Base-by-base conservation (phyloP, 2,888 invertebrate genomes). In the Notodonta ziczac region DNA sequence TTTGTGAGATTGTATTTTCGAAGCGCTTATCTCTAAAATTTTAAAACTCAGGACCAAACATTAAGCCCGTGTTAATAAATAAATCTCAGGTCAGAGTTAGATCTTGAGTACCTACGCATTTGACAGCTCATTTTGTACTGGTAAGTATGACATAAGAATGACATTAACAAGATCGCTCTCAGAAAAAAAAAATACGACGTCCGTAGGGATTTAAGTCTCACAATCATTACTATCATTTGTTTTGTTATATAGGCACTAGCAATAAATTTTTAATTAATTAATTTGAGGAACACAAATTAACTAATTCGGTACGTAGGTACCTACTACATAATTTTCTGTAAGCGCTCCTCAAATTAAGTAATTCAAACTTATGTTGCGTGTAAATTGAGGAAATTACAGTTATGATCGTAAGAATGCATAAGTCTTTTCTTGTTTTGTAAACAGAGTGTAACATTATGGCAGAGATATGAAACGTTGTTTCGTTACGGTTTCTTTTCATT, bases 251-350 rank as follows among this genome's bases (percentile, higher is more conserved):
- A n/a, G n/a, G n/a, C n/a, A 4, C 13, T 4, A n/a, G 5, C 5
- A 6, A 46, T 5, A 5, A 46, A n/a, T 57, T 58, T 39, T 42
- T 69, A 59, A 52, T 68, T 50, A 40, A 52, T 58, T 52, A 42
- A 5, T 52, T 14, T n/a, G 8, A 32, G 14, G 12, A 5, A 10
- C 10, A 51, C 51, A 16, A 12, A 53, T 35, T 53, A 53, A 10
- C 12, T 53, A 32, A 32, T 2, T 48, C 50, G 5, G 10, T 50
- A n/a, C 5, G 50, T 50, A 35, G 5, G 6, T 35, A 35, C 35
- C 7, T 35, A 35, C 35, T 35, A 50, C 50, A 50, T 16, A n/a
- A 2, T 14, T 44, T 4, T 44, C 1, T 7, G 14, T 51, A 24
- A 5, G 10, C 24, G 51, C 2, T 10, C 51, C 24, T 51, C 24